These are phyloP conservation scores for Leptodactylus fuscus DNA, from an alignment of 2,113 vertebrate genomes.

Conservation along the genomic window DNA sequence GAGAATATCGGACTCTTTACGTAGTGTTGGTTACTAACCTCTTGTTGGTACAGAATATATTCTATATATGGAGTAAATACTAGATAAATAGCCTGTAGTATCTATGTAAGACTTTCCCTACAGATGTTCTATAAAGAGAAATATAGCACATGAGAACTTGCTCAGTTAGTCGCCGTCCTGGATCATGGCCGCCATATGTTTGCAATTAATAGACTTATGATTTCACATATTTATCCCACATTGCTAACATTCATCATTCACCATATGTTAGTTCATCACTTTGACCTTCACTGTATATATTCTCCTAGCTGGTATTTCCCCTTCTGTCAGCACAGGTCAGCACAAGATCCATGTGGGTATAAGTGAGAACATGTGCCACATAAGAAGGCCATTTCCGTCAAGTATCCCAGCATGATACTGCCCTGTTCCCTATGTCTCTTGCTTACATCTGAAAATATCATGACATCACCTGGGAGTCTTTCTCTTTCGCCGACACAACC, in stretches of 20 bases:
- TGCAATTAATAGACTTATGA: background rate
- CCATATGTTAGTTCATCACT: slow-evolving; percentile 4
- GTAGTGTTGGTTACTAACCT: too few relatives aligned
- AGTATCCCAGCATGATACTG: slow-evolving; percentile 19
- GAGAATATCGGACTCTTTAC: too few relatives aligned
- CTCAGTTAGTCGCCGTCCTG: too few relatives aligned
- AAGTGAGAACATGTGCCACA: slow-evolving; percentile 39
- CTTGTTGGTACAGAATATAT: background rate
- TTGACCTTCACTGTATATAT: slow-evolving; percentile 1
- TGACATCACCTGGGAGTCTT: slow-evolving; percentile 22
- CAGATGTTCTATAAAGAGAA: too few relatives aligned
- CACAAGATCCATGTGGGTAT: background rate
- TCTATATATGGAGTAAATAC: background rate
- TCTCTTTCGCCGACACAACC: background rate
- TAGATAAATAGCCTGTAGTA: background rate
- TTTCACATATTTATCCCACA: slow-evolving; percentile 25
- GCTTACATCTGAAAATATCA: background rate
- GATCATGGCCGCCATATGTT: background rate
- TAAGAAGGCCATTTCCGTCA: background rate
- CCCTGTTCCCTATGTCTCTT: background rate
- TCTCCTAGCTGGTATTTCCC: background rate
- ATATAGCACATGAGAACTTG: too few relatives aligned
- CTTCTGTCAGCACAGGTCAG: background rate
- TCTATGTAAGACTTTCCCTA: too few relatives aligned
- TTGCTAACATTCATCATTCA: slow-evolving; percentile 5